Conservation (phyloP, 2,888 invertebrate genomes). For the Amiota minor region DNA sequence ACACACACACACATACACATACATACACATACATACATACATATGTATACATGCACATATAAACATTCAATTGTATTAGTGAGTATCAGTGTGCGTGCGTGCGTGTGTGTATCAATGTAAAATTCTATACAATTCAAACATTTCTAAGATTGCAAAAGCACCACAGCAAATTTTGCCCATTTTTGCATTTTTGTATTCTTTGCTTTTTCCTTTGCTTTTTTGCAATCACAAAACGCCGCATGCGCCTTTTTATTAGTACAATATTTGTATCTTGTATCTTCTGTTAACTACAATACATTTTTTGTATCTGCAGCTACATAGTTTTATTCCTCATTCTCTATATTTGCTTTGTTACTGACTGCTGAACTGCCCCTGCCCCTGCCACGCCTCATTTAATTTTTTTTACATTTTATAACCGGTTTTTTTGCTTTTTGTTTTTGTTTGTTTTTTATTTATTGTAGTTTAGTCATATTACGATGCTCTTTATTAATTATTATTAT, state of each 20-base stretch:
- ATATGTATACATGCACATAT: constrained; percentile 1
- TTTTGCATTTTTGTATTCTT: constrained; percentile 33
- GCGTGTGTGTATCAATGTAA: constrained; percentile 37
- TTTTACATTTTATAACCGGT: constrained; percentile 77
- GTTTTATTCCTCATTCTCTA: neutral
- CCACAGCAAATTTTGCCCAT: too few species aligned
- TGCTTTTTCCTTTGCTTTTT: constrained; percentile 3
- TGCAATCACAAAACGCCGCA: neutral
- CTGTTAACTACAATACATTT: neutral
- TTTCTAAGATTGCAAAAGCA: constrained; percentile 33
- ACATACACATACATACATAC: constrained; percentile 24
- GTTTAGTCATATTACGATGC: neutral
- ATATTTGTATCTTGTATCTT: neutral
- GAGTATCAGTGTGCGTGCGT: neutral
- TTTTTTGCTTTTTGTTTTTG: constrained; percentile 37
- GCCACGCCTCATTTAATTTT: constrained; percentile 67
- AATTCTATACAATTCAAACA: constrained; percentile 65
- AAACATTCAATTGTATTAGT: constrained; percentile 21
- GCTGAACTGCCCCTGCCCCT: constrained; percentile 8
- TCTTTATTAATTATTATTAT: too few species aligned
- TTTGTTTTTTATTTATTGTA: neutral
- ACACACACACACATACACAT: constrained; percentile 5
- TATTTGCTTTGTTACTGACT: constrained; percentile 13
- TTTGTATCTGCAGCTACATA: constrained; percentile 6
- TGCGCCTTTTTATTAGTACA: neutral